Evolutionary conservation across 2,797 vertebrate genomes (phyloP).

Genomic region (Hephaestus fuliginosus): DNA sequence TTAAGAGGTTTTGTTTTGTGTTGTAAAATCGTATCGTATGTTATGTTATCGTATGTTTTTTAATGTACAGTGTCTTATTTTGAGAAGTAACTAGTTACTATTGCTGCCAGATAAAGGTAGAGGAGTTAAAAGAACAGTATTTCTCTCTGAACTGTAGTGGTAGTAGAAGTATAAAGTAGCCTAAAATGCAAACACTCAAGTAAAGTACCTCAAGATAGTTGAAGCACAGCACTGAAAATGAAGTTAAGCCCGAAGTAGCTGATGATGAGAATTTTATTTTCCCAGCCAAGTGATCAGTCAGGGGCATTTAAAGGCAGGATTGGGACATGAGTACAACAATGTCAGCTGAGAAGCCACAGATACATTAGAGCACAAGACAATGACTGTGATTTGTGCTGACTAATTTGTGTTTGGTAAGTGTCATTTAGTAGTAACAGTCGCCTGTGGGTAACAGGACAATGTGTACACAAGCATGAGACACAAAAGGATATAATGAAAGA

Average conservation of each 20-base stretch:
- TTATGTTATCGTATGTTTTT: neutral
- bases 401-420: slow-evolving; percentile 31
- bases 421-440: slow-evolving; percentile 7
- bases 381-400: slow-evolving; percentile 24
- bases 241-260: neutral
- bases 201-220: no score
- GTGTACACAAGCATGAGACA: neutral
- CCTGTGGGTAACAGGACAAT: neutral
- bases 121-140: neutral
- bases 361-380: slow-evolving; percentile 9
- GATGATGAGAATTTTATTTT: neutral
- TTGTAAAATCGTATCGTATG: neutral
- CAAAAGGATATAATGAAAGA: neutral
- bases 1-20: neutral
- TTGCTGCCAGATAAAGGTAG: neutral
- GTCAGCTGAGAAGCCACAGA: slow-evolving; percentile 7
- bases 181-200: no score
- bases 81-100: neutral
- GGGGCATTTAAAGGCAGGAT: neutral
- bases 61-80: neutral
- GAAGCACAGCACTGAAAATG: neutral
- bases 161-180: no score
- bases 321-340: neutral
- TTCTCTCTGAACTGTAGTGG: neutral
- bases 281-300: slow-evolving; percentile 1